Evolutionary conservation across 2,113 vertebrate genomes (phyloP), one percentile per base, ranked within the genome.

Genomic region (Muntiacus reevesi): DNA sequence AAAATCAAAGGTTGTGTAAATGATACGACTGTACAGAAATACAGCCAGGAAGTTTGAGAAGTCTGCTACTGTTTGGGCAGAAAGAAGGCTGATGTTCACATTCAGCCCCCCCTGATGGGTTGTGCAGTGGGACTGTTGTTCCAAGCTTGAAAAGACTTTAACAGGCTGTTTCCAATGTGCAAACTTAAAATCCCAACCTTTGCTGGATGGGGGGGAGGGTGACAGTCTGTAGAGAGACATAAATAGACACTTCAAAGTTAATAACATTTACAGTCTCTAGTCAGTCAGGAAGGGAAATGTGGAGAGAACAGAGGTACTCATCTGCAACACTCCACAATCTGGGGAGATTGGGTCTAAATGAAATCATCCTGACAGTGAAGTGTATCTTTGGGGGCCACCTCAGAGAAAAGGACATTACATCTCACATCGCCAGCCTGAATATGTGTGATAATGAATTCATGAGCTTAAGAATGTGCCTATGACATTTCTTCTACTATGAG

Each of bases 381-480:
- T 0, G 0, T 33, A 97, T 92, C 95, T 98, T 97, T 91, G 43
- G 98, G 95, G 74, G 92, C 78, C 59, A 96, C 92, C 93, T 97
- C 91, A 93, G 96, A 97, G 93, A 97, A 96, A 95, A 94, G 92
- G 94, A 83, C 71, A 52, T 88, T 2, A 92, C 86, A 84, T 85
- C 85, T 88, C 93, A 97, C 94, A 93, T 97, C 89, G 98, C 83
- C 83, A 89, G 96, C 78, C 55, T 97, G 98, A 98, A 87, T 87
- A 85, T 60, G 54, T 97, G 97, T 97, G 96, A 98, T 98, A 98
- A 98, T 89, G 97, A 98, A 98, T 98, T 98, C 98, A 94, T 94
- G 91, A 97, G 91, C 97, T 93, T 89, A 96, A 96, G 85, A 97
- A 92, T 92, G 50, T 97, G 90, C 97, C 96, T 94, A 62, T 88